Conservation (phyloP, 2,113 vertebrate genomes). For the Prunella fulvescens region DNA sequence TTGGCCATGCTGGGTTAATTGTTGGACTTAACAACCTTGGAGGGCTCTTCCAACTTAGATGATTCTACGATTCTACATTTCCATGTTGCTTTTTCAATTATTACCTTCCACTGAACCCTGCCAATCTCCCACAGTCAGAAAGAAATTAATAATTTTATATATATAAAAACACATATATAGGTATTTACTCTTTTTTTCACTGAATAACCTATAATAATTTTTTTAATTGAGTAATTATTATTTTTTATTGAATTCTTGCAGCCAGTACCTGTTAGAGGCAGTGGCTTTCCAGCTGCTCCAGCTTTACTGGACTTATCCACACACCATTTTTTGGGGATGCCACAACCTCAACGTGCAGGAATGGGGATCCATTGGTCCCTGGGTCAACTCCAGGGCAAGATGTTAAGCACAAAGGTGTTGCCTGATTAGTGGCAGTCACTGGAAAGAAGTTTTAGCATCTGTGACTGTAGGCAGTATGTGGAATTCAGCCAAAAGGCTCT, state of each 20-base stretch:
- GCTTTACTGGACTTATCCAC: background rate
- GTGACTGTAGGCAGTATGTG: constrained; percentile 38
- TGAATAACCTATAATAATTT: background rate
- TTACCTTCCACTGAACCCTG: background rate
- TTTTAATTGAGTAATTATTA: background rate
- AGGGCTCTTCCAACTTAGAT: background rate
- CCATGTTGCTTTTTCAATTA: background rate
- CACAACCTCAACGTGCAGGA: background rate
- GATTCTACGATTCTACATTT: background rate
- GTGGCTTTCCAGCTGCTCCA: background rate
- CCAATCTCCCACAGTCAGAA: background rate
- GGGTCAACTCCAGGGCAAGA: constrained; percentile 39
- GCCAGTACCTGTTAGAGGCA: background rate
- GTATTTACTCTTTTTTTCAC: background rate
- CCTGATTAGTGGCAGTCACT: constrained; percentile 49
- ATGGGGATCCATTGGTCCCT: background rate
- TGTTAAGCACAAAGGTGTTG: constrained; percentile 35
- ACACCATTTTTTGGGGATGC: background rate
- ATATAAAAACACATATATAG: background rate
- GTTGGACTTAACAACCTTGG: background rate
- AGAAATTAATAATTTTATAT: background rate
- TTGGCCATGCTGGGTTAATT: background rate
- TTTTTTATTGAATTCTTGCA: background rate
- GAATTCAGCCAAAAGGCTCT: constrained; percentile 35
- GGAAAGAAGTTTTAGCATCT: constrained; percentile 57